Evolutionary conservation across 1,140 invertebrate species (phyloP).

Genomic region (Zaprionus vittiger): DNA sequence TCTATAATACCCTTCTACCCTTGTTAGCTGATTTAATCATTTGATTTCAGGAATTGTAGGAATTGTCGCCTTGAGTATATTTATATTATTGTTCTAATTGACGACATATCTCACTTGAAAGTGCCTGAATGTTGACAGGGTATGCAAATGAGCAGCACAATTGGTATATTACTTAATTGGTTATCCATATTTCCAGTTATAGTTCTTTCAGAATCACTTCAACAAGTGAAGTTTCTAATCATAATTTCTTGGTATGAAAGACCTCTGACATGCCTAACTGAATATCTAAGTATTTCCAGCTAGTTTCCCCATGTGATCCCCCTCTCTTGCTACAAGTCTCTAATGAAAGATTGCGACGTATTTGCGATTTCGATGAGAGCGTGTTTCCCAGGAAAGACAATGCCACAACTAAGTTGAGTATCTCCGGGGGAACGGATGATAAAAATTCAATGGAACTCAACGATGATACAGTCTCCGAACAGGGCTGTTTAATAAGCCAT

Average conservation of each 20-base stretch:
- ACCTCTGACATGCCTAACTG: neutral
- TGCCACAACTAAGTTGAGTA: neutral
- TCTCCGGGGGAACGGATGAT: neutral
- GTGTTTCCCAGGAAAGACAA: constrained; percentile 33
- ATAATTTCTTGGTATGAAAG: no score
- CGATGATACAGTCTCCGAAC: constrained; percentile 6
- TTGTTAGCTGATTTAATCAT: no score
- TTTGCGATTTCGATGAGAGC: constrained; percentile 21
- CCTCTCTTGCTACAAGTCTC: neutral
- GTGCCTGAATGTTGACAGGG: no score
- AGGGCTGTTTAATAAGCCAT: constrained; percentile 5
- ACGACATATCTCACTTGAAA: no score
- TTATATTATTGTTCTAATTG: no score
- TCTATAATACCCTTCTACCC: neutral
- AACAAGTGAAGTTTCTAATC: no score
- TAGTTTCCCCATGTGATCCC: neutral
- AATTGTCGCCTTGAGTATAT: no score
- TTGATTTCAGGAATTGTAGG: no score
- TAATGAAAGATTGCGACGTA: constrained; percentile 11
- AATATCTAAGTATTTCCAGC: neutral
- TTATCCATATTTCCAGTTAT: no score
- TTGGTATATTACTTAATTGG: no score
- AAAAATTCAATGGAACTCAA: constrained; percentile 1
- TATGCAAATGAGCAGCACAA: no score
- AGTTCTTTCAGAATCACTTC: no score